phyloP scores from a whole-genome alignment of 1,140 invertebrate species.

The Sycophaga agraensis region DNA sequence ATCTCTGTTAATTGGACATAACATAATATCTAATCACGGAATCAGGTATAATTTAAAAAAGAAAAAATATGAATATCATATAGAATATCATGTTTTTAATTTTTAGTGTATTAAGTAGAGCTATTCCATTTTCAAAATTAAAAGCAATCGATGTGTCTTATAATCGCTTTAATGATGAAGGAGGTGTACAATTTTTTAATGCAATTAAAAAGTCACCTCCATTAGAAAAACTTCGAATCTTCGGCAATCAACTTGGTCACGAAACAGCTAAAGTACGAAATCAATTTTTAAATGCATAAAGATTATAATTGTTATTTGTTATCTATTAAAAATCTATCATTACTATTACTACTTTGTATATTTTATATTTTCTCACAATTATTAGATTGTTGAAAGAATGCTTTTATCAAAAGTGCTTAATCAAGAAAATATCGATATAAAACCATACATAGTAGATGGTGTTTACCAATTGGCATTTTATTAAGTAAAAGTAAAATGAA shows the following conservation, averaged over 20 bases:
- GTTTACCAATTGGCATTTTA: conserved; percentile 58
- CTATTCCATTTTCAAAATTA: conserved; percentile 59
- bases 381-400: conserved; percentile 56
- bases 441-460: conserved; percentile 58
- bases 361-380: neutral
- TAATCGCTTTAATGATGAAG: conserved; percentile 58
- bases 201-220: conserved; percentile 58
- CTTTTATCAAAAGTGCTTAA: conserved; percentile 53
- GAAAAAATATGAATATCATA: conserved; percentile 1
- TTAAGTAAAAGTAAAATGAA: neutral
- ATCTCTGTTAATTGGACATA: conserved; percentile 54
- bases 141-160: conserved; percentile 58
- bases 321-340: neutral
- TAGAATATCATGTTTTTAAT: conserved; percentile 10
- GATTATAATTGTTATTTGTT: no score
- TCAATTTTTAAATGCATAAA: neutral
- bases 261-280: conserved; percentile 44
- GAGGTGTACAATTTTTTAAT: conserved; percentile 57
- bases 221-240: conserved; percentile 58
- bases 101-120: conserved; percentile 53
- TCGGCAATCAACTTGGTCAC: conserved; percentile 58
- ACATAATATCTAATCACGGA: conserved; percentile 59
- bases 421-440: conserved; percentile 60
- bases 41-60: conserved; percentile 50
- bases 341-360: neutral